Conservation (phyloP, 1,140 invertebrate genomes). For the Anadara kagoshimensis region DNA sequence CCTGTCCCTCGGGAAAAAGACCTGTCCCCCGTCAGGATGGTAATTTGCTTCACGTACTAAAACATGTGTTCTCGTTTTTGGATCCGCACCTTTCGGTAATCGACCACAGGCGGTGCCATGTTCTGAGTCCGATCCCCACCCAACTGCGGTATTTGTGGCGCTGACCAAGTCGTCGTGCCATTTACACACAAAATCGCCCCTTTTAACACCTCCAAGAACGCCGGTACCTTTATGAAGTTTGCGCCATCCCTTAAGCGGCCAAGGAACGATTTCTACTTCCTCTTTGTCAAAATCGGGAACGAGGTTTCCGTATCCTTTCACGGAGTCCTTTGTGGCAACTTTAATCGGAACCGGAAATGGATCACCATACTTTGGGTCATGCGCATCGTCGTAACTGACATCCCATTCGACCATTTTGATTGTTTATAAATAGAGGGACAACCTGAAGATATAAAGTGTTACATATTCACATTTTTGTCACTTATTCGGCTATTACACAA, state of each 20-base stretch:
- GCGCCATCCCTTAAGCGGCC: conserved; percentile 27
- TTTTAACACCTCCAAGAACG: conserved; percentile 4
- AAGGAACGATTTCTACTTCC: conserved; percentile 37
- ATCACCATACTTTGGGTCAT: conserved; percentile 37
- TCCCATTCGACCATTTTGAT: too few relatives aligned
- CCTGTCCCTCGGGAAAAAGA: conserved; percentile 35
- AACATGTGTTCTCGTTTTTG: conserved; percentile 17
- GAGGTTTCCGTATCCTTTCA: conserved; percentile 40
- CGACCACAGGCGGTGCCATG: neutral
- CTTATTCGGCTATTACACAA: too few relatives aligned
- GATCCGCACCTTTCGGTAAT: neutral
- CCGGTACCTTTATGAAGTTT: conserved; percentile 14
- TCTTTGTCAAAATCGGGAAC: conserved; percentile 31
- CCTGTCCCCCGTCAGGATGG: conserved; percentile 25
- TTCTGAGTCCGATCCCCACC: conserved; percentile 5
- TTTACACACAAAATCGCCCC: conserved; percentile 20
- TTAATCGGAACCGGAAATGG: conserved; percentile 29
- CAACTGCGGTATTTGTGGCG: conserved; percentile 20
- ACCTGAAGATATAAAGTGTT: too few relatives aligned
- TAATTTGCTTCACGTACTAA: conserved; percentile 25
- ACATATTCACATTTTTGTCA: too few relatives aligned
- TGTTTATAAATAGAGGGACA: too few relatives aligned
- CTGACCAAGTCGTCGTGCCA: conserved; percentile 19
- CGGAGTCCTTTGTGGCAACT: conserved; percentile 26
- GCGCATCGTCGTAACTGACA: conserved; percentile 24